Conservation (phyloP, 2,797 vertebrate species). For the Pogonophryne albipinna region DNA sequence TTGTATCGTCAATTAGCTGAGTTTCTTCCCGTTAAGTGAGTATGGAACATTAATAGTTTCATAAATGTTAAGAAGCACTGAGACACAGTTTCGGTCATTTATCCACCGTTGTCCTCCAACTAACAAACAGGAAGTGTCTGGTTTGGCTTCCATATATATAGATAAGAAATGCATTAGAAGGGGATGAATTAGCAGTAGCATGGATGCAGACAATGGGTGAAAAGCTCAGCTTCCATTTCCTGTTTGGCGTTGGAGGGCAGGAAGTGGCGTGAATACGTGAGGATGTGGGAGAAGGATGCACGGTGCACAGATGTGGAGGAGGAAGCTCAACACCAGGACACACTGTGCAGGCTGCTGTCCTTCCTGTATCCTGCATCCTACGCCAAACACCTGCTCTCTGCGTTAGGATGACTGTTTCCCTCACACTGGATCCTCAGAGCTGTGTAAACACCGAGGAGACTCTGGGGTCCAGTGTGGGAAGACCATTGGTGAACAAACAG, state of each 20-base stretch:
- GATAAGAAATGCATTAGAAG: conserved; percentile 3
- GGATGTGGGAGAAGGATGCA: conserved; percentile 33
- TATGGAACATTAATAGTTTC: too few species aligned
- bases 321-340: conserved; percentile 56
- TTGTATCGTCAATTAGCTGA: too few species aligned
- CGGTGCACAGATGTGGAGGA: conserved; percentile 59
- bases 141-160: conserved; percentile 15
- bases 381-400: conserved; percentile 59
- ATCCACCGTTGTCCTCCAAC: conserved; percentile 23
- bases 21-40: too few species aligned
- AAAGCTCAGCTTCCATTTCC: conserved; percentile 40
- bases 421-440: conserved; percentile 1
- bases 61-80: too few species aligned
- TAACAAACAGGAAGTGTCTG: conserved; percentile 66
- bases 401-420: conserved; percentile 27
- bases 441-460: not conserved
- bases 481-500: conserved; percentile 6
- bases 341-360: conserved; percentile 31
- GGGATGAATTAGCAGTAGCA: not conserved
- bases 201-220: conserved; percentile 20
- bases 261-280: not conserved
- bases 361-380: conserved; percentile 75
- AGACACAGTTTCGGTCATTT: too few species aligned
- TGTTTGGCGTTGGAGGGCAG: conserved; percentile 20
- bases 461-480: conserved; percentile 1